phyloP scores from a whole-genome alignment of 92 coral and sea anemone genomes.

The Siderastrea radians region DNA sequence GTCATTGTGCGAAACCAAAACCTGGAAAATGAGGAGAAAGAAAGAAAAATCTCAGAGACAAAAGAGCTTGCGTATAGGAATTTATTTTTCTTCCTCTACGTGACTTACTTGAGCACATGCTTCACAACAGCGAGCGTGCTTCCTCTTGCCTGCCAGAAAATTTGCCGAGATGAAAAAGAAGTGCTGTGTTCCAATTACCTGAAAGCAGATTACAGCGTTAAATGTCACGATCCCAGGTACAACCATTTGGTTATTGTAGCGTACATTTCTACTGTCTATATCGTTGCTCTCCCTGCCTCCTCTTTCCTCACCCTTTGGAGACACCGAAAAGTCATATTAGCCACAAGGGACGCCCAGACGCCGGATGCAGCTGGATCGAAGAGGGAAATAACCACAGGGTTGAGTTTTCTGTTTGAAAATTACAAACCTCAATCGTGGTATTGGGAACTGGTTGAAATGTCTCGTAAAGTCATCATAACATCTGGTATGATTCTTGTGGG shows the following conservation, averaged over 20 bases:
- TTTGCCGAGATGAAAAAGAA: not conserved
- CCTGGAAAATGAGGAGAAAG: not conserved
- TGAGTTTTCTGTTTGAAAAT: constrained; percentile 17
- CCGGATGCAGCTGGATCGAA: not conserved
- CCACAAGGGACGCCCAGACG: not conserved
- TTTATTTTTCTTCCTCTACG: no score
- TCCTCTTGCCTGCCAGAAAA: constrained; percentile 8
- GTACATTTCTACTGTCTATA: not conserved
- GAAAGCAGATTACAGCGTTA: not conserved
- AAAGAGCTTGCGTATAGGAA: not conserved
- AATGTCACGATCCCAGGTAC: not conserved
- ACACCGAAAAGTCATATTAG: not conserved
- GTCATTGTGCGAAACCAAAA: not conserved
- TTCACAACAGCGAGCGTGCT: not conserved
- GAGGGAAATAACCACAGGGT: not conserved
- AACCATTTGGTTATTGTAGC: no score
- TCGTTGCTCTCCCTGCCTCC: not conserved
- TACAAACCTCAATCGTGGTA: not conserved
- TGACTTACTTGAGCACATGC: not conserved
- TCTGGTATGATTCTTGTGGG: not conserved
- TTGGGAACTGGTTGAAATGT: no score
- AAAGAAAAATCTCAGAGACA: not conserved
- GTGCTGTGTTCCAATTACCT: not conserved
- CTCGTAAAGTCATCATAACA: no score
- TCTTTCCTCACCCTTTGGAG: not conserved